A percentile compares a stretch with the other conserved stretches of the same genome.
phyloP scores from a whole-genome alignment of 1,140 invertebrate species.

The Diploscapter pachys region DNA sequence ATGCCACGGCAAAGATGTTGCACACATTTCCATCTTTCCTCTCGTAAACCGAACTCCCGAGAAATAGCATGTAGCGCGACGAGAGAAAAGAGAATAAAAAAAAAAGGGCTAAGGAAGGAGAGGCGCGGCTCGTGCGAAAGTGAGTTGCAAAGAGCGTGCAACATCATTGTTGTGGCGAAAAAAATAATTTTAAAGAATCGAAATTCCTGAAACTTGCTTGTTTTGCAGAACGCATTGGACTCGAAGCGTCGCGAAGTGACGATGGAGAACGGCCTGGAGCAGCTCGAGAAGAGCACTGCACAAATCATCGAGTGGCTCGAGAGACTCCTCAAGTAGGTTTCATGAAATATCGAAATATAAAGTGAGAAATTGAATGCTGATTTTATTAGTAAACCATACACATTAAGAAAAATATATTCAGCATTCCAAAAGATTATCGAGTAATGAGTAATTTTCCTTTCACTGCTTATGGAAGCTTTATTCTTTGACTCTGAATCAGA shows the following conservation, averaged over 20 bases:
- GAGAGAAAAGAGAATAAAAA: neutral
- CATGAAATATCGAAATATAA: neutral
- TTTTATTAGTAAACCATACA: too few species aligned
- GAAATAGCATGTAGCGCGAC: too few species aligned
- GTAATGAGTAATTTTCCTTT: too few species aligned
- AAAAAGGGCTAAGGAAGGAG: neutral
- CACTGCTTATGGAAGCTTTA: too few species aligned
- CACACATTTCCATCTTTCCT: too few species aligned
- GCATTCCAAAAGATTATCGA: too few species aligned
- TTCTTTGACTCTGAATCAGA: too few species aligned
- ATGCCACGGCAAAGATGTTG: too few species aligned
- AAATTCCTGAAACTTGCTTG: neutral
- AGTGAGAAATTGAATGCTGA: neutral
- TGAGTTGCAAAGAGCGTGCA: neutral
- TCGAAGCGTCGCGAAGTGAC: constrained; percentile 44
- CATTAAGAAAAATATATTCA: too few species aligned
- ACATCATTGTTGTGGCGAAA: neutral
- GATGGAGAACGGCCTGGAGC: constrained; percentile 46
- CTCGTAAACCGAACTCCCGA: too few species aligned
- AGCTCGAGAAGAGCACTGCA: constrained; percentile 42
- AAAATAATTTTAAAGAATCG: neutral
- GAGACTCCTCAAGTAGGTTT: constrained; percentile 20
- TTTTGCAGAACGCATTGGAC: constrained; percentile 30
- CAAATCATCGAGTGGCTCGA: constrained; percentile 52
- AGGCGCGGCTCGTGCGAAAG: neutral